Base-by-base conservation (phyloP, 2,113 vertebrate species). In the Aythya baeri region DNA sequence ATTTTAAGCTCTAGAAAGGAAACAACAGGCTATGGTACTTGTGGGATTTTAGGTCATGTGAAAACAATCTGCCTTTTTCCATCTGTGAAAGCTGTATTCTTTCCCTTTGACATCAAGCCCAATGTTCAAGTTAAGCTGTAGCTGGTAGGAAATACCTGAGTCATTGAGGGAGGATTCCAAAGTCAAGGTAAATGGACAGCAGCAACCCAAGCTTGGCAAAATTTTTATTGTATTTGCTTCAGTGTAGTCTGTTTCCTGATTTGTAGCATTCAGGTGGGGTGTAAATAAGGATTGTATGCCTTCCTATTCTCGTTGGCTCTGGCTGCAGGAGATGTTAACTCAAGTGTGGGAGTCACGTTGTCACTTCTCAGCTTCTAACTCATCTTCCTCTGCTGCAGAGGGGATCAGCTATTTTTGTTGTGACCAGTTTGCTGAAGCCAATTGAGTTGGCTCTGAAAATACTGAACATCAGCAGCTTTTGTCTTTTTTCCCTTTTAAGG, bases 281-380 rank as follows among this genome's bases (percentile, higher is more conserved):
- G 38, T 65, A 68, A 92, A 34, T 46, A 91, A 57, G 17, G 49
- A 72, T 21, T 43, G 31, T 63, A 54, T 63, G 25, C 78, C 38
- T 75, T 79, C 52, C 54, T 57, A 68, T 52, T 82, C 1, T 1
- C 67, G 25, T 68, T 34, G 57, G 87, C 66, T 89, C 49, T 87
- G 58, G 31, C 71, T 93, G 78, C 63, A 93, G 9, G 49, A 87
- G 72, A n/a, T 91, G 63, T 87, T 91, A 87, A 76, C 68, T 93
- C 79, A 57, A 59, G 77, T 75, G 71, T 76, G 82, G 81, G 44
- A 86, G 26, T 59, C 54, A 6, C 88, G 65, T 70, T 95, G 67
- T 85, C 31, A 18, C 68, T 74, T 62, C 49, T 91, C 66, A 92
- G 29, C 70, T 85, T 67, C 52, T 63, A 87, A 43, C 68, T 89